Conservation (phyloP, 2,797 vertebrate genomes). For the Acipenser oxyrinchus region DNA sequence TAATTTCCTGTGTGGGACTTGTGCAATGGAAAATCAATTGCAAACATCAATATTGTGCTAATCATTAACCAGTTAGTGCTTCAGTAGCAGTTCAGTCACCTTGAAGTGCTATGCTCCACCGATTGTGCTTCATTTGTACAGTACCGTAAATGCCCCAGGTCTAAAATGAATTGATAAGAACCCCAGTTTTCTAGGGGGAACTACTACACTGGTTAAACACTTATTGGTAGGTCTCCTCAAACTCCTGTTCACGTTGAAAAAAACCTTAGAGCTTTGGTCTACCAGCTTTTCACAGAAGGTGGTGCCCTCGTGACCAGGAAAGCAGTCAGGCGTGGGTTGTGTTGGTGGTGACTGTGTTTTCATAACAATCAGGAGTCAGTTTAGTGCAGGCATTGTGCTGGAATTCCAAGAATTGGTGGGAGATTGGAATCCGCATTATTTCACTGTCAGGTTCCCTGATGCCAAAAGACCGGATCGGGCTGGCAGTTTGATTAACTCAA, state of each 20-base stretch:
- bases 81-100: slow-evolving; percentile 20
- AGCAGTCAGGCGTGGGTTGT: too few relatives aligned
- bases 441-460: neutral
- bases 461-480: neutral
- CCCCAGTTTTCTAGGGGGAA: too few relatives aligned
- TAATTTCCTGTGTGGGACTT: neutral
- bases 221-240: too few relatives aligned
- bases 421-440: slow-evolving; percentile 39
- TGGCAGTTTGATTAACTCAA: neutral
- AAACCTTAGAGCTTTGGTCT: too few relatives aligned
- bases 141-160: too few relatives aligned
- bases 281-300: too few relatives aligned
- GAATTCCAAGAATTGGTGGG: slow-evolving; percentile 47
- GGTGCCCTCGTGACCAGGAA: too few relatives aligned
- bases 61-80: neutral
- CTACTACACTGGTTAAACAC: too few relatives aligned
- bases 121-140: too few relatives aligned
- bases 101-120: neutral
- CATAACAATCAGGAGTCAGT: slow-evolving; percentile 29
- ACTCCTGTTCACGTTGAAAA: too few relatives aligned
- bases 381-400: slow-evolving; percentile 33
- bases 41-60: neutral
- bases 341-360: slow-evolving; percentile 26
- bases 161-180: too few relatives aligned
- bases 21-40: neutral